Base-by-base conservation (phyloP, 2,797 vertebrate genomes). In the Protonibea diacanthus region DNA sequence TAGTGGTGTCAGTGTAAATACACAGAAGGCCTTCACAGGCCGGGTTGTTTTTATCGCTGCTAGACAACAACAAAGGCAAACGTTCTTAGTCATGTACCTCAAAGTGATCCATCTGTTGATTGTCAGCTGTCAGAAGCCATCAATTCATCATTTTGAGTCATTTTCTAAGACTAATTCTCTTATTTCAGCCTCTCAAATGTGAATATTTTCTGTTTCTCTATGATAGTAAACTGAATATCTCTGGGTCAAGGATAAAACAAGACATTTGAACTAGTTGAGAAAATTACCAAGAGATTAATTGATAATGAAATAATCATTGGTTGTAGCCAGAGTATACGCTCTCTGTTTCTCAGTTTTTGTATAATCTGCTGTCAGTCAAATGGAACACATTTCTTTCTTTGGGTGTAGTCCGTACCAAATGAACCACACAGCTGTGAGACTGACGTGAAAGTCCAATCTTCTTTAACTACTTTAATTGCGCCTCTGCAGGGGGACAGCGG, bases 401-500 rank as follows among this genome's bases (percentile, higher is more conserved):
- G 9, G 7, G 14, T 62, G 38, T 45, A 18, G 11, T 11, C 33
- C 33, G 6, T 6, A 33, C 33, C 33, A 49, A 51, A 63, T 49
- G 1, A 60, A 38, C 13, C 21, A 38, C 18, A 10, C 13, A 67
- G 45, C 5, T 51, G 17, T n/a, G 20, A 47, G 13, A 38, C n/a
- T 65, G 40, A 52, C 40, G 29, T 47, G 40, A 62, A 47, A 70
- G 13, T 21, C 14, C 0, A 1, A 20, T 2, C 3, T 38, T 58
- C 51, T 48, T 5, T 42, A 29, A 74, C 49, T 38, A 15, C 3
- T 48, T 56, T 45, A 7, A 15, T 49, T 78, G 20, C 23, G 7
- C 70, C 9, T 62, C 20, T 45, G 13, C 83, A 96, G 95, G 95
- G 96, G 3, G 93, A 96, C 71, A 94, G 95, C 2, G 86, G 95